Evolutionary conservation across 2,888 invertebrate species (phyloP).

Genomic region (Protophormia terraenovae): DNA sequence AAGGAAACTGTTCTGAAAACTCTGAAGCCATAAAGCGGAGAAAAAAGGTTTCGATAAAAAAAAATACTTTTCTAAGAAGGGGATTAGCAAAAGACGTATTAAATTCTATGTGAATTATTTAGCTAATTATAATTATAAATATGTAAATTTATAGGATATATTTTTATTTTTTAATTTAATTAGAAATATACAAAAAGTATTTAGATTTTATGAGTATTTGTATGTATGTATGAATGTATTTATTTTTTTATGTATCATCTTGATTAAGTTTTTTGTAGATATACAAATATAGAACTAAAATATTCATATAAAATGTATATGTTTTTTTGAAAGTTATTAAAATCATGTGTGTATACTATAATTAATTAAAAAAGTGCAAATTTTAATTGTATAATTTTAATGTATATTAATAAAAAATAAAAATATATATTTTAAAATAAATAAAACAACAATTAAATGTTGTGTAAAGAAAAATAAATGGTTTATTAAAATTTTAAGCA

Average conservation of each 20-base stretch:
- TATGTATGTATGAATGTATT: background rate
- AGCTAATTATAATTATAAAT: background rate
- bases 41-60: background rate
- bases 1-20: background rate
- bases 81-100: conserved; percentile 6
- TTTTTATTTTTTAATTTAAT: background rate
- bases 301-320: background rate
- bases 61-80: background rate
- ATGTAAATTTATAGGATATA: background rate
- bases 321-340: background rate
- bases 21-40: background rate
- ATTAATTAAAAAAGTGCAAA: background rate
- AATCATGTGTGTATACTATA: background rate
- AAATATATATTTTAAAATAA: background rate
- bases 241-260: background rate
- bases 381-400: background rate
- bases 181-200: background rate
- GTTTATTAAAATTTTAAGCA: no score
- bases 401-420: background rate
- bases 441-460: background rate
- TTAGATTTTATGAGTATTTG: background rate
- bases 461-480: background rate
- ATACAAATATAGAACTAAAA: no score
- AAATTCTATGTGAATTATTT: background rate
- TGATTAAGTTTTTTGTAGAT: background rate